Base-by-base conservation (phyloP, 2,888 invertebrate genomes). In the Ormyrus thymus region DNA sequence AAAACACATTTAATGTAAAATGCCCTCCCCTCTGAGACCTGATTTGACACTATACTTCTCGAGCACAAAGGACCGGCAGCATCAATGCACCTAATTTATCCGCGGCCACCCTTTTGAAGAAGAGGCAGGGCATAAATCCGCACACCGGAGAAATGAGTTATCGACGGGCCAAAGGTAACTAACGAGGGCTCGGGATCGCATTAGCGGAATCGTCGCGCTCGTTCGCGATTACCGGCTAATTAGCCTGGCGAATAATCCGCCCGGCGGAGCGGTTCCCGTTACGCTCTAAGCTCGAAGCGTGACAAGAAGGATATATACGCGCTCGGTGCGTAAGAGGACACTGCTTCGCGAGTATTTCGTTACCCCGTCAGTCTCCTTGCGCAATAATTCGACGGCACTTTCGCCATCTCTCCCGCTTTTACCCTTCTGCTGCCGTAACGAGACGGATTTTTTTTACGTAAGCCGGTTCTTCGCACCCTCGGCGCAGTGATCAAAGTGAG, bases 291-390 rank as follows among this genome's bases (percentile, higher is more conserved):
- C 13, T 46, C 50, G 55, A 11, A 29, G 29, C 29, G 29, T 29
- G 29, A 58, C 45, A 29, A 59, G 61, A 55, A 71, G 58, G 68
- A 51, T n/a, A 29, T 29, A 29, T 29, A 29, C 4, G 29, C 29
- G 29, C 29, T 62, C 61, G 66, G 72, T 45, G 58, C 29, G 76
- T 79, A 79, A 79, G 64, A 46, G 66, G 68, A 76, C 68, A 76
- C 71, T 61, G 53, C 10, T 55, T 58, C 43, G 9, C 7, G 58
- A 3, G 50, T 79, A 79, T 69, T 76, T 58, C 64, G 68, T 72
- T 76, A 79, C 79, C 61, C 58, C 51, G 70, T 68, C 76, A 64
- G 15, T 68, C 68, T 11, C 64, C 62, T 79, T 76, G 62, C 68
- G 72, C 68, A 79, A 79, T 76, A 62, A 76, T 72, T 75, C 45